Conservation (phyloP, 2,888 invertebrate genomes). For the Rhyacophila evoluta region DNA sequence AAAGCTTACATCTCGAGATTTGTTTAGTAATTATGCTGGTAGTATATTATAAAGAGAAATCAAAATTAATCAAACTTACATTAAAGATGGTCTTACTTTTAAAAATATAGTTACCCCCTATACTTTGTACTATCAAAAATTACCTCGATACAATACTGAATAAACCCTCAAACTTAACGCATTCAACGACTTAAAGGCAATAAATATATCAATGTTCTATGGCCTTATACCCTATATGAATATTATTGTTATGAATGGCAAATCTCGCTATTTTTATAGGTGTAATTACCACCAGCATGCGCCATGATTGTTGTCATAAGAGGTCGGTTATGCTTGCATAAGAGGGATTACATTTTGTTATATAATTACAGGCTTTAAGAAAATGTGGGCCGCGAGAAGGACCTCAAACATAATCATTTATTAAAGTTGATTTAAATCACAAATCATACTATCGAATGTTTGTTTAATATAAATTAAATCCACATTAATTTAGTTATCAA, state of each 20-base stretch:
- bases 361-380: constrained; percentile 5
- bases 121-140: not conserved
- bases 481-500: no score
- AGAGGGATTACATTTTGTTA: not conserved
- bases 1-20: no score
- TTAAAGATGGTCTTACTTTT: no score
- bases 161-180: no score
- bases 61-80: no score
- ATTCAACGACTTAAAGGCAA: no score
- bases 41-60: no score
- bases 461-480: no score
- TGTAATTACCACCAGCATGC: constrained; percentile 22
- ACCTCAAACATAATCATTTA: no score
- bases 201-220: constrained; percentile 5
- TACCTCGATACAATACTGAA: not conserved
- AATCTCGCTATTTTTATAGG: not conserved
- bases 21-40: no score
- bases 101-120: not conserved
- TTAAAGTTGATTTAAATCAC: no score
- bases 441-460: no score
- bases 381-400: not conserved
- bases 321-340: not conserved
- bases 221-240: not conserved
- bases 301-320: constrained; percentile 4
- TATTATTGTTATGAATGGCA: not conserved